A percentile compares a stretch with the other conserved stretches of the same genome.
Conservation (phyloP, 2,113 vertebrate species). For the Zosterops pallidus region DNA sequence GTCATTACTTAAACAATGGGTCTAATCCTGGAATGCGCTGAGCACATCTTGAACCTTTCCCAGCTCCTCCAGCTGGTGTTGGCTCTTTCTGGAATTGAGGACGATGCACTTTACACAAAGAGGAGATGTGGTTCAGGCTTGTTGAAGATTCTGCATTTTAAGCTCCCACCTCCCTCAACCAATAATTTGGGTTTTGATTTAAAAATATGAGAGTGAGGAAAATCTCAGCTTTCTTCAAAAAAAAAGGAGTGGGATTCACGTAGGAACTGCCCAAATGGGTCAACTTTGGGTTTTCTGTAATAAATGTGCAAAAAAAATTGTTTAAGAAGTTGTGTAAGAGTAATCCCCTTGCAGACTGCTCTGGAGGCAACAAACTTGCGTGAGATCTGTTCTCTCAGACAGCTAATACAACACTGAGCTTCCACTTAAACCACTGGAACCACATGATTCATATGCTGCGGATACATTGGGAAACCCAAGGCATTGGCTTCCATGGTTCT, state of each 20-base stretch:
- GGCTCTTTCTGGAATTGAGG: fast-evolving
- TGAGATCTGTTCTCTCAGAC: neutral
- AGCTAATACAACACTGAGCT: neutral
- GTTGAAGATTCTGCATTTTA: neutral
- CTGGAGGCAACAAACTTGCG: neutral
- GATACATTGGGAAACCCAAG: neutral
- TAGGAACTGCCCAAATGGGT: neutral
- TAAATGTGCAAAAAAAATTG: neutral
- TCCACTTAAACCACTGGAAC: neutral
- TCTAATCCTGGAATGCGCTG: conserved; percentile 7
- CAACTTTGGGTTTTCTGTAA: neutral
- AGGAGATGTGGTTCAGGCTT: neutral
- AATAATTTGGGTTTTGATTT: neutral
- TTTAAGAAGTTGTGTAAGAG: neutral
- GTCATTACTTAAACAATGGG: conserved; percentile 24
- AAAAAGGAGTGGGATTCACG: fast-evolving
- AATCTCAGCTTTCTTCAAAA: neutral
- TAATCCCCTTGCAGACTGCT: neutral
- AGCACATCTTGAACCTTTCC: neutral
- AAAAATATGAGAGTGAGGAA: neutral
- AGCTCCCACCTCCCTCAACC: neutral
- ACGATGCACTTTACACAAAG: neutral
- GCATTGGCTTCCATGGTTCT: neutral
- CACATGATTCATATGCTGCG: neutral
- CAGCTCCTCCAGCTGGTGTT: neutral